A percentile compares a stretch with the other conserved stretches of the same genome.
Evolutionary conservation across 2,797 vertebrate species (phyloP).

Genomic region (Myiotriccus ornatus): DNA sequence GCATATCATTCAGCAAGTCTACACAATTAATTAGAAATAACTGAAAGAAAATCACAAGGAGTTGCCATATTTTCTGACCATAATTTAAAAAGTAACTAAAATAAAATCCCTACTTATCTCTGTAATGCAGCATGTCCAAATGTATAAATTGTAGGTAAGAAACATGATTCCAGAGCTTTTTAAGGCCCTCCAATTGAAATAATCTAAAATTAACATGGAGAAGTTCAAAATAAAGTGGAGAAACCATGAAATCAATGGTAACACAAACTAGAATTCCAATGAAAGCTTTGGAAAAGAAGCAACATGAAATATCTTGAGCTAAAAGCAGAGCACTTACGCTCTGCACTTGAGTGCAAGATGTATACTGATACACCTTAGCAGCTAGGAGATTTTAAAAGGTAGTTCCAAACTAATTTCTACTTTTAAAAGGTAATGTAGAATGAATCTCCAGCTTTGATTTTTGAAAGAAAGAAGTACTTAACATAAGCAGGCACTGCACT

Average conservation of each 20-base stretch:
- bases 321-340: not conserved
- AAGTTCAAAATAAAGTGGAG: not conserved
- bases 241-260: not conserved
- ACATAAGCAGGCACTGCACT: not conserved
- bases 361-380: accelerated
- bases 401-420: not conserved
- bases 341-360: not conserved
- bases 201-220: not conserved
- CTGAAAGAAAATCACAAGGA: not conserved
- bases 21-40: not conserved
- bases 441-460: not conserved
- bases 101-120: not conserved
- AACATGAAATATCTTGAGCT: not conserved
- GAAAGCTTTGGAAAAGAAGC: not conserved
- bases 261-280: not conserved
- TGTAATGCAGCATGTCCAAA: not conserved
- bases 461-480: not conserved
- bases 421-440: not conserved
- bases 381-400: not conserved
- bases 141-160: not conserved
- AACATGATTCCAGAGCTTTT: not conserved
- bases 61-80: not conserved
- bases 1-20: not conserved
- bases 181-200: not conserved
- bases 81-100: not conserved